Evolutionary conservation across 2,113 vertebrate genomes (phyloP).

Genomic region (Aphelocoma coerulescens): DNA sequence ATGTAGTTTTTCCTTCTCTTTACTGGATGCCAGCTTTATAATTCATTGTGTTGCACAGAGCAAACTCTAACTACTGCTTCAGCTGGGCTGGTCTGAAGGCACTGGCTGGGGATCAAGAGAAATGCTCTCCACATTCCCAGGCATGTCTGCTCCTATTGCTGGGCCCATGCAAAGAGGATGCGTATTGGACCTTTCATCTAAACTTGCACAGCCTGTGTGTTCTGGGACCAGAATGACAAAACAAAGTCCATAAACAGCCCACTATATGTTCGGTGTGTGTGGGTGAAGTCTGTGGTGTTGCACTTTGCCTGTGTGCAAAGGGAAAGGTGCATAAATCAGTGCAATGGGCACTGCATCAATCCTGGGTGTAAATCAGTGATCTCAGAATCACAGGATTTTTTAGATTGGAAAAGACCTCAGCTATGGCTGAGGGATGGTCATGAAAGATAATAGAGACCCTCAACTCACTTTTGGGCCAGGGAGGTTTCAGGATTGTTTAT

Average conservation of each 20-base stretch:
- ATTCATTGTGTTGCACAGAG: neutral
- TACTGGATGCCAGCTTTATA: neutral
- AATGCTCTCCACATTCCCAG: neutral
- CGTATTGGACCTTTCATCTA: neutral
- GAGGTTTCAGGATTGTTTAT: neutral
- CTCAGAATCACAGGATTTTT: neutral
- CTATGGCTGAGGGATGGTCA: accelerated
- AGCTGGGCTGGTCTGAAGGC: neutral
- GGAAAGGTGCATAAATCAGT: neutral
- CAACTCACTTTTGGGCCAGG: neutral
- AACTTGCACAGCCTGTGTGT: neutral
- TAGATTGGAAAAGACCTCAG: neutral
- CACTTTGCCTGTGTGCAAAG: neutral
- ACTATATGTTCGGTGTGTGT: neutral
- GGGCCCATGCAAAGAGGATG: neutral
- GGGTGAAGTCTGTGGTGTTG: neutral
- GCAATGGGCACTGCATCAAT: neutral
- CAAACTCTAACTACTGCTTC: neutral
- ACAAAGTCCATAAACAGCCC: accelerated
- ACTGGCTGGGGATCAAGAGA: neutral
- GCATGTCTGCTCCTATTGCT: neutral
- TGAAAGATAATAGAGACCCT: neutral
- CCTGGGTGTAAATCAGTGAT: neutral
- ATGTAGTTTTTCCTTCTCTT: neutral
- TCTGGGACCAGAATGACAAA: neutral